A percentile compares a stretch with the other conserved stretches of the same genome.
Evolutionary conservation across 1,140 invertebrate species (phyloP).

Genomic region (Heliothis subflexa): DNA sequence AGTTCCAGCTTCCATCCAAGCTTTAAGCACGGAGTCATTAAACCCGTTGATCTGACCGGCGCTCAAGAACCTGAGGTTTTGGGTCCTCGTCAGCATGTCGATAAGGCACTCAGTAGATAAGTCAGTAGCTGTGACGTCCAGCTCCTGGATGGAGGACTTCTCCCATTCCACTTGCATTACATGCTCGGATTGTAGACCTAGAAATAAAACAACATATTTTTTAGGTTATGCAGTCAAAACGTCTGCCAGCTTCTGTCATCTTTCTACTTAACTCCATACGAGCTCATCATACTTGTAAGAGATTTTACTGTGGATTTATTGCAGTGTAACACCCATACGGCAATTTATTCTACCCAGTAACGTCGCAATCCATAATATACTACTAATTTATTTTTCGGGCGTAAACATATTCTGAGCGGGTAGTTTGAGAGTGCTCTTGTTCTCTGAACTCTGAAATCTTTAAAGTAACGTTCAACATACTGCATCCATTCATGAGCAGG

Average conservation of each 20-base stretch:
- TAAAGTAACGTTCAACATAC: constrained; percentile 86
- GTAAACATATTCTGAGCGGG: too few species aligned
- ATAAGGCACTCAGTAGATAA: constrained; percentile 97
- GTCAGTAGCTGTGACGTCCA: constrained; percentile 99
- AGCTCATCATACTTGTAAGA: too few species aligned
- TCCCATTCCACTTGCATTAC: constrained; percentile 99
- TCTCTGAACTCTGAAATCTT: too few species aligned
- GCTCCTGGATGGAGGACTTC: constrained; percentile 96
- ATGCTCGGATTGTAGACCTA: constrained; percentile 95
- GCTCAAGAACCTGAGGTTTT: constrained; percentile 95
- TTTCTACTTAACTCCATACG: not conserved
- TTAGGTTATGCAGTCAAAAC: not conserved
- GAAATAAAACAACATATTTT: not conserved
- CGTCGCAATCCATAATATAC: too few species aligned
- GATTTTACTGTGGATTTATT: too few species aligned
- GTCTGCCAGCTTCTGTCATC: not conserved
- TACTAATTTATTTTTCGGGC: too few species aligned
- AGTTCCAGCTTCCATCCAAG: constrained; percentile 96
- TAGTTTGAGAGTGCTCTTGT: too few species aligned
- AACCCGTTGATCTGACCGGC: constrained; percentile 99
- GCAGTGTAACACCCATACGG: too few species aligned
- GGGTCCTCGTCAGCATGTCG: constrained; percentile 96
- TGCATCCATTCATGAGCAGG: constrained; percentile 98
- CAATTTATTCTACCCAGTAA: too few species aligned
- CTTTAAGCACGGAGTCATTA: constrained; percentile 96